Evolutionary conservation across 2,113 vertebrate species (phyloP).

Genomic region (Microcebus ravelobensis): DNA sequence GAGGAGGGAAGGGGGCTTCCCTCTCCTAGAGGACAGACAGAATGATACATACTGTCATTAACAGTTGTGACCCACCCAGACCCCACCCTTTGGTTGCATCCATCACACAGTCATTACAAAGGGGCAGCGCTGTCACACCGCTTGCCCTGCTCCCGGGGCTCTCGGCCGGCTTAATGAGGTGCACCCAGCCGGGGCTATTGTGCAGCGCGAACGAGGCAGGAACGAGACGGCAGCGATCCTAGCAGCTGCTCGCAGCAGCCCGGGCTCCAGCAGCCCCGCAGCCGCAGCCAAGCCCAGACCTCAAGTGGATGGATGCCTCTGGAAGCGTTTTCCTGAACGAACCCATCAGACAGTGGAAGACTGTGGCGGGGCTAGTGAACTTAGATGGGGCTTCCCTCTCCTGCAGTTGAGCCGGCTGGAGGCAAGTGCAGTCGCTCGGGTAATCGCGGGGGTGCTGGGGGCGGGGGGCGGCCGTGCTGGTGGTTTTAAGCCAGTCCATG

Average conservation of each 20-base stretch:
- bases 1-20: slow-evolving; percentile 45
- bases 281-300: slow-evolving; percentile 36
- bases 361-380: slow-evolving; percentile 62
- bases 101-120: slow-evolving; percentile 74
- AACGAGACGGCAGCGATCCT: slow-evolving; percentile 17
- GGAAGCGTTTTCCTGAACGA: slow-evolving; percentile 55
- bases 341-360: slow-evolving; percentile 51
- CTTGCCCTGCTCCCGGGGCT: slow-evolving; percentile 68
- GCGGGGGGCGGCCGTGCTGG: not conserved
- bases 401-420: slow-evolving; percentile 57
- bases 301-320: slow-evolving; percentile 58
- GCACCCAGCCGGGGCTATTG: slow-evolving; percentile 75
- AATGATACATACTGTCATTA: slow-evolving; percentile 73
- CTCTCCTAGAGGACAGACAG: slow-evolving; percentile 56
- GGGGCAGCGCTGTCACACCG: slow-evolving; percentile 67
- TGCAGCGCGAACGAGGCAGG: slow-evolving; percentile 58
- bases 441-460: slow-evolving; percentile 39
- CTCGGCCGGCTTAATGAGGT: slow-evolving; percentile 69
- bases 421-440: slow-evolving; percentile 47
- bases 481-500: slow-evolving; percentile 3
- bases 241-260: slow-evolving; percentile 57
- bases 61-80: slow-evolving; percentile 76
- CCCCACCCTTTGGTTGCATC: slow-evolving; percentile 77
- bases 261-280: not conserved
- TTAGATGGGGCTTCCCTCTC: slow-evolving; percentile 59